Evolutionary conservation across 2,113 vertebrate species (phyloP).

Genomic region (Heloderma charlesbogerti): DNA sequence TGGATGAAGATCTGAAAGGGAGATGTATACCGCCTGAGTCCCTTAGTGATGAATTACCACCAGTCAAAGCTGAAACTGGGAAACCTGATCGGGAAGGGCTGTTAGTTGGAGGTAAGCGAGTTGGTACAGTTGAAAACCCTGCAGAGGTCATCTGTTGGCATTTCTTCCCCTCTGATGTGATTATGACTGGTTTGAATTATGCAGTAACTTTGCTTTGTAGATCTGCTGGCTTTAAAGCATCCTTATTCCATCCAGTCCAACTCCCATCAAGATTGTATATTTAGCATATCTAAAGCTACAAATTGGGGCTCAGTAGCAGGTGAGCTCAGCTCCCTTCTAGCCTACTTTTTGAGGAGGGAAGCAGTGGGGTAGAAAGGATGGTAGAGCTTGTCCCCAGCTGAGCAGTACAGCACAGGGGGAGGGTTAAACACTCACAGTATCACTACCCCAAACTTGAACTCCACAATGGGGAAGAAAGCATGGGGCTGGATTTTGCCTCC

Average conservation of each 20-base stretch:
- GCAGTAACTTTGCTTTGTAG: neutral
- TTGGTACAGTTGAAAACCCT: neutral
- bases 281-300: neutral
- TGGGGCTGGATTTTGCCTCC: too few relatives aligned
- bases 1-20: slow-evolving; percentile 75
- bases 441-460: too few relatives aligned
- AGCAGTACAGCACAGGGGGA: too few relatives aligned
- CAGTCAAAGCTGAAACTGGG: slow-evolving; percentile 41
- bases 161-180: neutral
- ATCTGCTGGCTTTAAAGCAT: neutral
- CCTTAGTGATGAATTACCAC: slow-evolving; percentile 73
- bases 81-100: slow-evolving; percentile 29
- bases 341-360: too few relatives aligned
- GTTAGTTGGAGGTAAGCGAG: slow-evolving; percentile 67
- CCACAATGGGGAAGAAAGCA: too few relatives aligned
- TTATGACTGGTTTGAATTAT: neutral
- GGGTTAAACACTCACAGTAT: too few relatives aligned
- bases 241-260: neutral
- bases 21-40: slow-evolving; percentile 64
- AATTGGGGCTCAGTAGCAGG: neutral
- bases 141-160: neutral
- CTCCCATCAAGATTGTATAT: neutral
- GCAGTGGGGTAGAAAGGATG: too few relatives aligned
- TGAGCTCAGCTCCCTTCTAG: too few relatives aligned
- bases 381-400: too few relatives aligned